These are phyloP conservation scores for Notamacropus eugenii DNA, from an alignment of 2,797 vertebrate genomes.

Conservation along the genomic window DNA sequence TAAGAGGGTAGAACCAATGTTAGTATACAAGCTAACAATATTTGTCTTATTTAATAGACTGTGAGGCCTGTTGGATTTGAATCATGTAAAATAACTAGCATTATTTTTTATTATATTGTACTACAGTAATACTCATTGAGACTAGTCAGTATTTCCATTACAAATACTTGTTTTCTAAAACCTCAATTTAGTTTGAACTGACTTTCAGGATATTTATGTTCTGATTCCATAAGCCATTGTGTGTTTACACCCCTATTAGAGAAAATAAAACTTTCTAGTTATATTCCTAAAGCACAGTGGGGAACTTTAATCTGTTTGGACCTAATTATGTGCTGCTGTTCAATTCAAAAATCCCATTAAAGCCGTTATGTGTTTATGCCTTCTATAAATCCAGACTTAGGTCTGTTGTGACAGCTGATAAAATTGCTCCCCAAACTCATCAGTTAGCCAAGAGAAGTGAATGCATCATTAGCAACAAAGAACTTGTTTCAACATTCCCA, in stretches of 20 bases:
- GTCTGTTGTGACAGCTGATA: not conserved
- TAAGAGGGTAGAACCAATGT: not conserved
- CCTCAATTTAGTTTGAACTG: not conserved
- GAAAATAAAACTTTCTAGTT: slow-evolving; percentile 11
- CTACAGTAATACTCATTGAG: not conserved
- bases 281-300: not conserved
- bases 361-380: not conserved
- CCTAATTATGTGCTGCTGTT: slow-evolving; percentile 1
- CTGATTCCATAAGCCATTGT: not conserved
- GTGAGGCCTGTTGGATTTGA: not conserved
- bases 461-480: not conserved
- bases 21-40: not conserved
- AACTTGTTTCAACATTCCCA: not conserved
- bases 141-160: slow-evolving; percentile 35
- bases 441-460: not conserved
- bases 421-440: not conserved
- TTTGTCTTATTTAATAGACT: not conserved
- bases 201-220: not conserved
- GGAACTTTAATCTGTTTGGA: not conserved
- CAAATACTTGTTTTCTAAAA: slow-evolving; percentile 21
- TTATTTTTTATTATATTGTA: not conserved
- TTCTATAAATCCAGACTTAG: not conserved
- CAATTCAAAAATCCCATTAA: not conserved
- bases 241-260: not conserved
- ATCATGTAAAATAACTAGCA: not conserved